Base-by-base conservation (phyloP, 2,888 invertebrate genomes). In the Dryococelus australis region DNA sequence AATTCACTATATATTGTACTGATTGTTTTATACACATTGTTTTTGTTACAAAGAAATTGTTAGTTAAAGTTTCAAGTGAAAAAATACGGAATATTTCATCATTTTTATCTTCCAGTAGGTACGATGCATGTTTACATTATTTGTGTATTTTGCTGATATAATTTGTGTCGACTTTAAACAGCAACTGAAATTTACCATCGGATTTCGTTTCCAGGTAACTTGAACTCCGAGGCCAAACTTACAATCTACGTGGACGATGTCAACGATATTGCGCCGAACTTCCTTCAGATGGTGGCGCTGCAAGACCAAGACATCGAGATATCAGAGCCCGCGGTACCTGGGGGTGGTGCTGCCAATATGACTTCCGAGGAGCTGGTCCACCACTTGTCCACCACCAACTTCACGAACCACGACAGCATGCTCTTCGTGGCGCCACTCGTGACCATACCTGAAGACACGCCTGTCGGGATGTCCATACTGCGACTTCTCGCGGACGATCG, bases 191-290 rank as follows among this genome's bases (percentile, higher is more conserved):
- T 65, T 65, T 3, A n/a, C 65, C 35, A 24, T 65, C 16, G 20
- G 1, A n/a, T 65, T 4, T 20, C 65, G 16, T 65, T 89, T 92
- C 84, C 89, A 91, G 97, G 97, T 12, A 96, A 97, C 83, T 92
- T 97, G 20, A 95, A 94, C 85, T 96, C 96, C 0, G 95, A 96
- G 91, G 96, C 96, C 0, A 95, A 95, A 90, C 91, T 98, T 13
- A 95, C 94, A 0, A 95, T 98, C 84, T 93, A 93, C 0, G 92
- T 98, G 43, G 94, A 95, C 8, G 98, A 98, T 91, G 95, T 96
- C 91, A 98, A 98, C 91, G 98, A 98, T 91, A 97, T 97, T 91
- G 91, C 94, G 24, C 97, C 97, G 0, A 93, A 93, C 86, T 96
- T 96, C 90, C 94, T 94, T 87, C 95, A 96, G 91, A 95, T 97